These are phyloP conservation scores for Myotis lucifugus DNA, from an alignment of 2,113 vertebrate genomes.

Conservation along the genomic window DNA sequence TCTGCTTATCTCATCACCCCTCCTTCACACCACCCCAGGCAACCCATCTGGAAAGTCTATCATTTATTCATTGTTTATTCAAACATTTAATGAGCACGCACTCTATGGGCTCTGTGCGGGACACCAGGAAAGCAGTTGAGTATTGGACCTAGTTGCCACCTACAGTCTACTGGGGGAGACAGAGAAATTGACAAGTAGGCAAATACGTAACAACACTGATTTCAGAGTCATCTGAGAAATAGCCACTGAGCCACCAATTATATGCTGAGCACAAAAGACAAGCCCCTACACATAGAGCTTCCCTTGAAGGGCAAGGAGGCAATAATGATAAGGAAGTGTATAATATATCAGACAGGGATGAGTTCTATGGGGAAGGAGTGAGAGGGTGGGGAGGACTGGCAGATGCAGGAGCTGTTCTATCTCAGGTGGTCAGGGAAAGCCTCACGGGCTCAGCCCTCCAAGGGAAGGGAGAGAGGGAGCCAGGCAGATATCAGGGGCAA, in stretches of 20 bases:
- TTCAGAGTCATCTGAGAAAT: background rate
- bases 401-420: background rate
- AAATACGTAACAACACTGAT: background rate
- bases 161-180: background rate
- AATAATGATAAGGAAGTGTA: background rate
- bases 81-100: background rate
- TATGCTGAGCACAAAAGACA: background rate
- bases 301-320: background rate
- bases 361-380: background rate
- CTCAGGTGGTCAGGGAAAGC: background rate
- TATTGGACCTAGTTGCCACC: background rate
- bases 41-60: conserved; percentile 17
- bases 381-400: background rate
- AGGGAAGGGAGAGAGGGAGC: background rate
- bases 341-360: fast-evolving
- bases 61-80: conserved; percentile 2
- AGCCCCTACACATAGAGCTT: fast-evolving
- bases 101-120: background rate
- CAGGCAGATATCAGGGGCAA: background rate
- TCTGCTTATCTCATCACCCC: background rate
- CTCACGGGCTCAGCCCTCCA: background rate
- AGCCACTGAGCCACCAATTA: background rate
- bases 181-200: background rate
- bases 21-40: background rate
- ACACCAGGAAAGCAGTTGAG: background rate